These are phyloP conservation scores for Epinotia demarniana DNA, from an alignment of 2,888 invertebrate species.

Conservation along the genomic window DNA sequence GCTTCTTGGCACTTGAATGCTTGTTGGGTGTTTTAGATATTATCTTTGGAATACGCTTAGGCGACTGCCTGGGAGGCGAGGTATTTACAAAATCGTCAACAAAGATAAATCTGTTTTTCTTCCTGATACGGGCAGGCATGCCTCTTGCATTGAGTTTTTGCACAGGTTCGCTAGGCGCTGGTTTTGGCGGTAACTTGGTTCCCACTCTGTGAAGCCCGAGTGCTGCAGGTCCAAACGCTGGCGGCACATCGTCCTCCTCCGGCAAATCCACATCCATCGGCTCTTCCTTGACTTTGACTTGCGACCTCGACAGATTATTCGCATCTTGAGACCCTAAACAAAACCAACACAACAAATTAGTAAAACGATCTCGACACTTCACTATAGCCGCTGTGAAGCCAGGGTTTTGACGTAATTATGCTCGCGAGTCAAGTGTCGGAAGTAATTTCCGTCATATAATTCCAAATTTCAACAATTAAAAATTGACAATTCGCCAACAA, in stretches of 20 bases:
- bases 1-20: slow-evolving; percentile 76
- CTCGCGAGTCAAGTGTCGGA: slow-evolving; percentile 39
- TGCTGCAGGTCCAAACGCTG: slow-evolving; percentile 91
- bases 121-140: slow-evolving; percentile 95
- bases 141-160: slow-evolving; percentile 93
- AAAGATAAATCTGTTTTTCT: slow-evolving; percentile 94
- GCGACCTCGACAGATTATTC: slow-evolving; percentile 62
- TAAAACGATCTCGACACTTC: slow-evolving; percentile 28
- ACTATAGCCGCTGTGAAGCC: slow-evolving; percentile 22
- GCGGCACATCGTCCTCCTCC: slow-evolving; percentile 88
- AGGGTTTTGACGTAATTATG: slow-evolving; percentile 40
- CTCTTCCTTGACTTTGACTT: slow-evolving; percentile 82
- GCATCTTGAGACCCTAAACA: slow-evolving; percentile 68
- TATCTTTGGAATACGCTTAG: slow-evolving; percentile 87
- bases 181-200: slow-evolving; percentile 88
- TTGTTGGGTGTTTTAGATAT: slow-evolving; percentile 78
- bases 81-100: slow-evolving; percentile 94
- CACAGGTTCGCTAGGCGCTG: slow-evolving; percentile 89
- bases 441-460: slow-evolving; percentile 47
- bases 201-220: slow-evolving; percentile 93
- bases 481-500: slow-evolving; percentile 70
- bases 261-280: slow-evolving; percentile 87
- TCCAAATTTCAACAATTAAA: slow-evolving; percentile 60
- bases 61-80: slow-evolving; percentile 90
- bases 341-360: slow-evolving; percentile 50